Percentiles rank a stretch among this genome's conserved stretches.
Evolutionary conservation across 2,888 invertebrate genomes (phyloP).

Genomic region (Zonitis immaculata): DNA sequence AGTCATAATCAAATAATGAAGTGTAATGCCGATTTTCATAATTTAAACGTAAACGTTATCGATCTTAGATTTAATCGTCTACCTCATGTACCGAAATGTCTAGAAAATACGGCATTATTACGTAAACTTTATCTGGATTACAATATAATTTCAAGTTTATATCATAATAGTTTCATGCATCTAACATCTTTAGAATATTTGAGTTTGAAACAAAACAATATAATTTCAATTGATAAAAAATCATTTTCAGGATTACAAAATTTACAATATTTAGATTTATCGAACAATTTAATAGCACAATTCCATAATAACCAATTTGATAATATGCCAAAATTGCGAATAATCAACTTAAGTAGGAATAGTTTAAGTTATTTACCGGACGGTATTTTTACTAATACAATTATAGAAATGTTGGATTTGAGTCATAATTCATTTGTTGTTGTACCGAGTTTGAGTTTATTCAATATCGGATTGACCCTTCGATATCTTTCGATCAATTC

Average conservation of each 20-base stretch:
- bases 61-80: slow-evolving; percentile 69
- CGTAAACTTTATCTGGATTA: slow-evolving; percentile 67
- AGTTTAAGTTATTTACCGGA: slow-evolving; percentile 68
- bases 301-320: slow-evolving; percentile 77
- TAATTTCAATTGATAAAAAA: no score
- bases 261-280: slow-evolving; percentile 74
- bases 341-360: slow-evolving; percentile 69
- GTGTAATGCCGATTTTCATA: slow-evolving; percentile 49
- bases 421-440: slow-evolving; percentile 72
- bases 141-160: slow-evolving; percentile 67
- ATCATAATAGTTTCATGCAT: slow-evolving; percentile 70
- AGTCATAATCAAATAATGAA: slow-evolving; percentile 63
- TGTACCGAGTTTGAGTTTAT: slow-evolving; percentile 73
- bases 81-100: slow-evolving; percentile 62
- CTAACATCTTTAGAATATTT: slow-evolving; percentile 66
- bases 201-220: slow-evolving; percentile 68
- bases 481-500: slow-evolving; percentile 72
- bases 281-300: slow-evolving; percentile 69
- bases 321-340: slow-evolving; percentile 67
- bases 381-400: slow-evolving; percentile 74
- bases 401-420: slow-evolving; percentile 74
- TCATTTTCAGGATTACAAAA: slow-evolving; percentile 71
- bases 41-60: slow-evolving; percentile 61
- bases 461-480: slow-evolving; percentile 74
- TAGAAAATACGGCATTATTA: slow-evolving; percentile 61